phyloP scores from a whole-genome alignment of 2,888 invertebrate genomes.

The Archips xylosteana region DNA sequence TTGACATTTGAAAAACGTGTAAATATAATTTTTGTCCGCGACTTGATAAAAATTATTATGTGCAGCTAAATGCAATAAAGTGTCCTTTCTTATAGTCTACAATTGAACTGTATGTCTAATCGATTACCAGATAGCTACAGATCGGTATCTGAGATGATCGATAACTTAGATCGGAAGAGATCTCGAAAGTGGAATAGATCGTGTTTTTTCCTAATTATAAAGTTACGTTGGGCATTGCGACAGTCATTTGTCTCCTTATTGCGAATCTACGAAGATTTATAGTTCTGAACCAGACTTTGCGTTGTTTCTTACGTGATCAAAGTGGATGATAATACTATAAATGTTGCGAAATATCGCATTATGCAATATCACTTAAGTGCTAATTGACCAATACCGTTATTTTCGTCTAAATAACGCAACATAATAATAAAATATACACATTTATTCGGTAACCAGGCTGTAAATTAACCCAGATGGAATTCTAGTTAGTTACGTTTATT shows the following conservation, averaged over 20 bases:
- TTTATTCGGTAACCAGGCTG: conserved; percentile 20
- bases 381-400: conserved; percentile 64
- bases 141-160: conserved; percentile 76
- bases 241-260: conserved; percentile 74
- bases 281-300: conserved; percentile 67
- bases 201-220: conserved; percentile 80
- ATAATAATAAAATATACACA: conserved; percentile 36
- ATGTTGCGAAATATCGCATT: conserved; percentile 65
- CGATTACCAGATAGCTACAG: conserved; percentile 59
- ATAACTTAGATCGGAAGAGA: conserved; percentile 73
- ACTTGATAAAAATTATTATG: neutral
- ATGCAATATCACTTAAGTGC: conserved; percentile 68
- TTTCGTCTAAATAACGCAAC: conserved; percentile 46
- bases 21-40: too few species aligned
- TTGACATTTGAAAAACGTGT: too few species aligned
- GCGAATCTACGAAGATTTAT: conserved; percentile 75
- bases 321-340: conserved; percentile 63
- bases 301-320: conserved; percentile 71
- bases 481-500: conserved; percentile 48
- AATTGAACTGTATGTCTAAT: conserved; percentile 46
- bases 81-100: conserved; percentile 6
- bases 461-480: conserved; percentile 53
- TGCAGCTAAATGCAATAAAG: neutral
- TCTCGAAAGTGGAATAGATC: conserved; percentile 78
- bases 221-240: conserved; percentile 75